phyloP scores from a whole-genome alignment of 2,113 vertebrate species.

The Corythoichthys intestinalis region DNA sequence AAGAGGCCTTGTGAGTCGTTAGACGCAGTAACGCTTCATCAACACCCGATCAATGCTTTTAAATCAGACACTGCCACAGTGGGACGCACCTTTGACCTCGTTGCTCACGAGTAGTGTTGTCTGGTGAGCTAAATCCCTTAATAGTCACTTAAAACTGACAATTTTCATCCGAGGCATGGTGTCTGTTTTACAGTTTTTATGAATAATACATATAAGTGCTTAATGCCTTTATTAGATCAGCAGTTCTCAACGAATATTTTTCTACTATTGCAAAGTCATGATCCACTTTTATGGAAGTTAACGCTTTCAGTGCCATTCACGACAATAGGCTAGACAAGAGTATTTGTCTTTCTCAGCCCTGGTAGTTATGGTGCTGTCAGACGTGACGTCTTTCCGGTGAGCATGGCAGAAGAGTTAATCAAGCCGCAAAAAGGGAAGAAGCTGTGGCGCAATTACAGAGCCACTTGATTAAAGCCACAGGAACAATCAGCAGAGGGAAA shows the following conservation, averaged over 20 bases:
- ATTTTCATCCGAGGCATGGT: neutral
- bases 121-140: neutral
- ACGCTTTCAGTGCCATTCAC: too few species aligned
- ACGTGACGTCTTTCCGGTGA: neutral
- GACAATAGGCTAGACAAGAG: too few species aligned
- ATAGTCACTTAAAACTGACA: neutral
- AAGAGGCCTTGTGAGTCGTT: too few species aligned
- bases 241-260: neutral
- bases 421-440: slow-evolving; percentile 25
- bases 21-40: too few species aligned
- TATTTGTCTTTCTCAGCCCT: too few species aligned
- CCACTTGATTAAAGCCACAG: slow-evolving; percentile 21
- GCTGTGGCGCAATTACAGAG: slow-evolving; percentile 17
- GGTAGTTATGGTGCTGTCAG: neutral
- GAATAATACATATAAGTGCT: neutral
- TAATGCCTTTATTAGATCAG: neutral
- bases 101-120: slow-evolving; percentile 14
- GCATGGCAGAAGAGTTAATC: slow-evolving; percentile 22
- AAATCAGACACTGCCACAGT: too few species aligned
- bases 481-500: slow-evolving; percentile 12
- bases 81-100: too few species aligned
- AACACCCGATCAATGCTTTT: too few species aligned
- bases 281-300: neutral
- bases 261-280: neutral
- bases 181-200: neutral